These are phyloP conservation scores for Acromyrmex heyeri DNA, from an alignment of 1,140 invertebrate species.

Conservation along the genomic window DNA sequence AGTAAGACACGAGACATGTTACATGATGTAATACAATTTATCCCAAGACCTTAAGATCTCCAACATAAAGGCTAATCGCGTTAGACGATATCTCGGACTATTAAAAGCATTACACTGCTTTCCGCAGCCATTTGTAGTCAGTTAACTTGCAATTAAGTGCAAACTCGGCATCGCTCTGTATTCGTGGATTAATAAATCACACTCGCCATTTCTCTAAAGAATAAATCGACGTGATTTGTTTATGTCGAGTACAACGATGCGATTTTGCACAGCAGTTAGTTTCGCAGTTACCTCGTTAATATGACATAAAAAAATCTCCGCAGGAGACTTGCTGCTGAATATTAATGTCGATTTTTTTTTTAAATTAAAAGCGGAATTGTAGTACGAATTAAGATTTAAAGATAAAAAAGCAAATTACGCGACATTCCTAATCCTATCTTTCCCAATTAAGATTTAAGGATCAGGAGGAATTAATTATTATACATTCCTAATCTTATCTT, in stretches of 20 bases:
- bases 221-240: constrained; percentile 39
- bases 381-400: neutral
- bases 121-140: constrained; percentile 41
- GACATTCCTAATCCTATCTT: neutral
- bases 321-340: neutral
- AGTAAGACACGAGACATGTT: neutral
- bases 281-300: neutral
- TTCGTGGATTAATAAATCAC: constrained; percentile 46
- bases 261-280: neutral
- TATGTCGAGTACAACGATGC: constrained; percentile 16
- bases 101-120: constrained; percentile 53
- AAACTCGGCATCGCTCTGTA: constrained; percentile 22
- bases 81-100: constrained; percentile 50
- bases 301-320: neutral
- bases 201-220: constrained; percentile 9
- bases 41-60: constrained; percentile 42
- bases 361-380: neutral
- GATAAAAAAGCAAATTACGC: neutral
- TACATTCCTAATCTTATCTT: neutral
- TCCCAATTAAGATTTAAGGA: neutral
- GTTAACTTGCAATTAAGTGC: constrained; percentile 54
- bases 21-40: constrained; percentile 51
- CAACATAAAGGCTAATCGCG: constrained; percentile 52
- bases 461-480: neutral
- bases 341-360: neutral